A percentile compares a stretch with the other conserved stretches of the same genome.
Conservation (phyloP, 1,140 invertebrate genomes). For the Lordiphosa mommai region DNA sequence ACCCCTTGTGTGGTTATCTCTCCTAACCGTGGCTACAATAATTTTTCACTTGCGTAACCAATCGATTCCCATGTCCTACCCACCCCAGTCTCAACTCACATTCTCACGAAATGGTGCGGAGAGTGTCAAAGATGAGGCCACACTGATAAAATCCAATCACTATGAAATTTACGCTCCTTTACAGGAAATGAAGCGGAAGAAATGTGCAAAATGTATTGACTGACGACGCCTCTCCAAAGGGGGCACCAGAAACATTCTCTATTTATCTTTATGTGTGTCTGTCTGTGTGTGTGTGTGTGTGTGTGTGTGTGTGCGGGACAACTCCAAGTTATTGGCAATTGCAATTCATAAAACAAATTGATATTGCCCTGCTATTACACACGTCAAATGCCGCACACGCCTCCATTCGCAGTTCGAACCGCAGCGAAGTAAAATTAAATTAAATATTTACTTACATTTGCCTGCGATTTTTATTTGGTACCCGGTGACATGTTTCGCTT, state of each 20-base stretch:
- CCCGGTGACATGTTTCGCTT: constrained; percentile 59
- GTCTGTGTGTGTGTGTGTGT: constrained; percentile 2
- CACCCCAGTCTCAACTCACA: constrained; percentile 20
- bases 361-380: constrained; percentile 73
- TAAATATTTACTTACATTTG: constrained; percentile 77
- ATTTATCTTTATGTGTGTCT: constrained; percentile 9
- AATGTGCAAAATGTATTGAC: constrained; percentile 76
- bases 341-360: constrained; percentile 78
- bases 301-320: constrained; percentile 14
- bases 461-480: constrained; percentile 59
- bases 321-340: constrained; percentile 69
- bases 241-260: constrained; percentile 1
- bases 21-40: constrained; percentile 28
- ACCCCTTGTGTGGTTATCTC: constrained; percentile 4
- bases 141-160: constrained; percentile 77
- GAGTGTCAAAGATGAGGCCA: constrained; percentile 74
- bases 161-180: constrained; percentile 77
- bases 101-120: constrained; percentile 27
- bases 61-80: constrained; percentile 65
- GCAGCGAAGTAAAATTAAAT: constrained; percentile 61
- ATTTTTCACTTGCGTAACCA: constrained; percentile 78
- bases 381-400: constrained; percentile 59
- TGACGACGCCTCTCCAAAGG: constrained; percentile 12
- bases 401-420: constrained; percentile 39
- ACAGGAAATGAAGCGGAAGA: constrained; percentile 77